Evolutionary conservation across 2,113 vertebrate species (phyloP).

Genomic region (Oryzias celebensis): DNA sequence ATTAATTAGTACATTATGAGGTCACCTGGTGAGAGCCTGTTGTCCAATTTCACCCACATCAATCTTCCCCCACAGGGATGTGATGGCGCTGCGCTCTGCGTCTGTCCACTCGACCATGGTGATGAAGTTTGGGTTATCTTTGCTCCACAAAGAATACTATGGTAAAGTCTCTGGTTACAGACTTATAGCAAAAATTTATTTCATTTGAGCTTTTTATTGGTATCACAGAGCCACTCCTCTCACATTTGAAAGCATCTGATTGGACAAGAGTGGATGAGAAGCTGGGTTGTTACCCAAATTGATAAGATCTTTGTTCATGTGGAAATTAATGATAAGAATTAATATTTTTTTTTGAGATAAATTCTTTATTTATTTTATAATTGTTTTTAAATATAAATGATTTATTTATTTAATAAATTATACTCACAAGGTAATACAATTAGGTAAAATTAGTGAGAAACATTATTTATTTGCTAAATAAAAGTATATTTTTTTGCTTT

Average conservation of each 20-base stretch:
- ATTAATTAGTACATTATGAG: background rate
- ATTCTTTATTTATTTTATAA: background rate
- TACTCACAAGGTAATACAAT: no score
- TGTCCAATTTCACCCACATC: conserved; percentile 34
- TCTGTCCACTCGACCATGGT: conserved; percentile 70
- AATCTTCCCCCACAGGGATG: conserved; percentile 42
- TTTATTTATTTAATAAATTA: no score
- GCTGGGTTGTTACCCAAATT: background rate
- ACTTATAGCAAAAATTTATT: background rate
- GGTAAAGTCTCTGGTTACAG: conserved; percentile 1
- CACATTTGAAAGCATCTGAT: conserved; percentile 10
- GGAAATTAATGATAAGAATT: conserved; percentile 2
- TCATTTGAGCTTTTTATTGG: conserved; percentile 24
- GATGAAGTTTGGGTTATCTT: background rate
- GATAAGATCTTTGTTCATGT: conserved; percentile 2
- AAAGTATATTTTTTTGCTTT: no score
- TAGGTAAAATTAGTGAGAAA: no score
- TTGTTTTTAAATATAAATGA: background rate
- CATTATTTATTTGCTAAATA: no score
- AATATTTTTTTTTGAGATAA: background rate
- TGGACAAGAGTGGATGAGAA: conserved; percentile 7
- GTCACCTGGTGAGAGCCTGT: conserved; percentile 60
- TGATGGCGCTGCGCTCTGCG: conserved; percentile 50
- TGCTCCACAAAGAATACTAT: background rate
- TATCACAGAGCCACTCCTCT: conserved; percentile 30